A percentile compares a stretch with the other conserved stretches of the same genome.
phyloP scores from a whole-genome alignment of 2,888 invertebrate genomes.

The Megaustenia siamemsis region DNA sequence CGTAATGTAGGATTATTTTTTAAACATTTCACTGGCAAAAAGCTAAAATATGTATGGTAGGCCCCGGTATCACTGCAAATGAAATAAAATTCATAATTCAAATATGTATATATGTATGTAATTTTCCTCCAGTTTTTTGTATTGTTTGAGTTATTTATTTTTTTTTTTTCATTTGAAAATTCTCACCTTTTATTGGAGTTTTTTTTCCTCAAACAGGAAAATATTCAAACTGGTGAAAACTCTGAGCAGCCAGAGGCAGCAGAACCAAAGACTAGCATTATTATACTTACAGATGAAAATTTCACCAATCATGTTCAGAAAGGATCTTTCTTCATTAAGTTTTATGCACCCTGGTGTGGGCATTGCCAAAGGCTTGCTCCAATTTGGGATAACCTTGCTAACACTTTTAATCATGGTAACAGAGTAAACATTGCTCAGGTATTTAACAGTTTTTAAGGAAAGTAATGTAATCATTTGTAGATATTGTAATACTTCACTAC shows the following conservation, averaged over 20 bases:
- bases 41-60: too few species aligned
- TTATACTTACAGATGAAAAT: constrained; percentile 85
- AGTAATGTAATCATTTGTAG: too few species aligned
- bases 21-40: too few species aligned
- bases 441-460: too few species aligned
- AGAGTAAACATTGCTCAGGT: constrained; percentile 87
- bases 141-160: too few species aligned
- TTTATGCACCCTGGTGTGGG: constrained; percentile 95
- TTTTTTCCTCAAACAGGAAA: constrained; percentile 4
- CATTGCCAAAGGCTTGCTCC: constrained; percentile 91
- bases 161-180: background rate
- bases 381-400: constrained; percentile 90
- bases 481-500: too few species aligned
- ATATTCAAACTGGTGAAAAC: background rate
- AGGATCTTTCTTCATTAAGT: constrained; percentile 93
- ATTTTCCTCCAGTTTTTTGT: too few species aligned
- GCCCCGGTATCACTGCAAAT: too few species aligned
- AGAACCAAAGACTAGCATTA: constrained; percentile 48
- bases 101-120: too few species aligned
- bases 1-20: too few species aligned
- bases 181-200: too few species aligned
- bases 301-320: constrained; percentile 86
- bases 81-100: too few species aligned
- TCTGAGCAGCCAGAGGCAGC: background rate
- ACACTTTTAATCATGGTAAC: constrained; percentile 85